Percentiles rank a stretch among this genome's conserved stretches.
Conservation (phyloP, 2,797 vertebrate genomes). For the Chaunax sp. region DNA sequence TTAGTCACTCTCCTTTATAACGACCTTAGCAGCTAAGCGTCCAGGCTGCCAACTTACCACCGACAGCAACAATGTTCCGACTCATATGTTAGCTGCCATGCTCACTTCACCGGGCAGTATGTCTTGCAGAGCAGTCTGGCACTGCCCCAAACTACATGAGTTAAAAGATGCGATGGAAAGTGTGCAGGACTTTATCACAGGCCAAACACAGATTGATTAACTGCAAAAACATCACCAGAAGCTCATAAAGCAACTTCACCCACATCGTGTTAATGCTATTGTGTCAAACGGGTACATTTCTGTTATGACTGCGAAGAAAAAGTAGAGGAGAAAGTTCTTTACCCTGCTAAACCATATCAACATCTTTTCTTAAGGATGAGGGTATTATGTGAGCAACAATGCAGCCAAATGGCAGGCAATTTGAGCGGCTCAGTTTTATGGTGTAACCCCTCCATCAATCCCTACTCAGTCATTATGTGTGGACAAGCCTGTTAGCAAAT, state of each 20-base stretch:
- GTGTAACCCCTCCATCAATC: constrained; percentile 79
- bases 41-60: constrained; percentile 50
- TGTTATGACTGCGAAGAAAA: constrained; percentile 46
- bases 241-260: constrained; percentile 64
- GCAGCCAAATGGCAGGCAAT: constrained; percentile 76
- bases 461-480: constrained; percentile 81
- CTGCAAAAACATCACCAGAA: constrained; percentile 52
- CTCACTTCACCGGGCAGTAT: constrained; percentile 57
- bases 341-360: constrained; percentile 35
- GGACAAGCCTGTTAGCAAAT: constrained; percentile 82
- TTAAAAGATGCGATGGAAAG: constrained; percentile 53
- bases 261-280: constrained; percentile 33
- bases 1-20: constrained; percentile 58
- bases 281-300: constrained; percentile 38
- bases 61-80: constrained; percentile 63
- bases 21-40: constrained; percentile 55
- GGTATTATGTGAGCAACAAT: constrained; percentile 75
- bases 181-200: constrained; percentile 54
- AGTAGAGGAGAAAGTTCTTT: constrained; percentile 41
- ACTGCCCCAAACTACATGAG: constrained; percentile 59
- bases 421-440: constrained; percentile 76
- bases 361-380: constrained; percentile 69
- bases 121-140: constrained; percentile 58
- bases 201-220: constrained; percentile 63
- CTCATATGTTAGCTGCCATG: constrained; percentile 72